Evolutionary conservation across 2,888 invertebrate genomes (phyloP), one percentile per base, ranked within the genome.

Genomic region (Schrankia costaestrigalis): DNA sequence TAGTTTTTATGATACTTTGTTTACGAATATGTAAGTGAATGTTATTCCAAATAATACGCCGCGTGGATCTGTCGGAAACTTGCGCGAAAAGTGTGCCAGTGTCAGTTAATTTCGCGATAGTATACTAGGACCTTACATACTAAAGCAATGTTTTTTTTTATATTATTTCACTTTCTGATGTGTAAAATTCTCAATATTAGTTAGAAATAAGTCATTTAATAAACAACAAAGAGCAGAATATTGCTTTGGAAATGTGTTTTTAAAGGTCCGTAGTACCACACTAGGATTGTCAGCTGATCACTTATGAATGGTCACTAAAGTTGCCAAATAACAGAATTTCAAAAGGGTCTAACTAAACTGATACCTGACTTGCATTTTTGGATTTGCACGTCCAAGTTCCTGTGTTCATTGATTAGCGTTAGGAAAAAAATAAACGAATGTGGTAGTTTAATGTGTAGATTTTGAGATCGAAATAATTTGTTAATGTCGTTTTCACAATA

Each of bases 341-440:
- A n/a, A n/a, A n/a, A n/a, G 4, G 11, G 23, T 23, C 11, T 5
- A 23, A 31, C 44, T 40, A 43, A 41, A 56, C 42, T 33, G 22
- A 52, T 56, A 53, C 45, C 54, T 65, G 62, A 67, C 62, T 70
- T 70, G 67, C 64, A 73, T 62, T 67, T 71, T 77, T 78, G 71
- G 73, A 77, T 72, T 63, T 63, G 63, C 57, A 50, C 57, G 70
- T 78, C 79, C 79, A 71, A 73, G 70, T 55, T 71, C 65, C 71
- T 83, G 81, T 84, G 83, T 85, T 84, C 83, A 82, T 71, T 72
- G 63, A 59, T 60, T 78, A 77, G 72, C 49, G 37, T 56, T 77
- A 78, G 70, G n/a, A n/a, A n/a, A 56, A 35, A 54, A 51, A 42
- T 62, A 57, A 47, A 60, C 50, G 50, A 50, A 49, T 58, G 43